Percentiles rank a stretch among this genome's conserved stretches.
phyloP scores from a whole-genome alignment of 2,113 vertebrate genomes.

The Girardinichthys multiradiatus region DNA sequence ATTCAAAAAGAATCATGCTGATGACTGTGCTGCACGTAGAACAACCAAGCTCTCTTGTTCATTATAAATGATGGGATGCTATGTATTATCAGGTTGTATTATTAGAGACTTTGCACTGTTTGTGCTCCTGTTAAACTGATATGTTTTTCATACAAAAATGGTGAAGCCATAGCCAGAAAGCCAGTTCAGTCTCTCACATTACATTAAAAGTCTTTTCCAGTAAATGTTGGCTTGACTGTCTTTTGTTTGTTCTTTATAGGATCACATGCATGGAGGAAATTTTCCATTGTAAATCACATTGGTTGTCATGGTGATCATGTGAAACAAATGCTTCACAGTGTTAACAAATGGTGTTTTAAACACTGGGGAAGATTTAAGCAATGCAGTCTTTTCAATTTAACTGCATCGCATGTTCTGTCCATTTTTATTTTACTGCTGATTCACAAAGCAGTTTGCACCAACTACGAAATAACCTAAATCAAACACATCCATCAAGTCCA shows the following conservation, averaged over 20 bases:
- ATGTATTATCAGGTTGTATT: not conserved
- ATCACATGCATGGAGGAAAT: not conserved
- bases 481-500: not conserved
- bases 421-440: not conserved
- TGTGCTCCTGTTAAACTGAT: not conserved
- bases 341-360: not conserved
- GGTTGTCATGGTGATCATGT: not conserved
- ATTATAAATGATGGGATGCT: not conserved
- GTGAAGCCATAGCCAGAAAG: too few species aligned
- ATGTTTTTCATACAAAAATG: not conserved
- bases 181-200: too few species aligned
- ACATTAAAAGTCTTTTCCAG: not conserved
- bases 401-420: not conserved
- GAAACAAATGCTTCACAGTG: not conserved
- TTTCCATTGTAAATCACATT: not conserved
- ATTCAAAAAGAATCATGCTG: too few species aligned
- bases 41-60: not conserved
- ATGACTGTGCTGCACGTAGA: not conserved
- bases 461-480: not conserved
- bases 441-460: too few species aligned
- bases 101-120: not conserved
- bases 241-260: not conserved
- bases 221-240: not conserved
- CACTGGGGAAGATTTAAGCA: not conserved
- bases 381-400: not conserved